Base-by-base conservation (phyloP, 1,140 invertebrate species). In the Acromyrmex echinatior region DNA sequence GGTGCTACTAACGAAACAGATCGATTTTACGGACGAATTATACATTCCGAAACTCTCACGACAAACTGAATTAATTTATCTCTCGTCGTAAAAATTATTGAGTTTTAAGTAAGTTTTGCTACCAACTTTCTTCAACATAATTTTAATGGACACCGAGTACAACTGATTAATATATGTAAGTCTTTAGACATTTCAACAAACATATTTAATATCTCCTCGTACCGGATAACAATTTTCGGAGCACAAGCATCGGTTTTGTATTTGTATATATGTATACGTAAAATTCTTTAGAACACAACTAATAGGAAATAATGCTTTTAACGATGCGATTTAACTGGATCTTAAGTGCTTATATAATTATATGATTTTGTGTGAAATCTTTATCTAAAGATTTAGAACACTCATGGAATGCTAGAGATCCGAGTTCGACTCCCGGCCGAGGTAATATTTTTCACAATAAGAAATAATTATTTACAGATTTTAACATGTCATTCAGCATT, bases 111-210 rank as follows among this genome's bases (percentile, higher is more conserved):
- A 60, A 82, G 45, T 76, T 25, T 62, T 39, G 14, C 35, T 56
- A 16, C 53, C 6, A 62, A 84, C 35, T 84, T 65, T 49, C 70
- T 60, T 60, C 66, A 45, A 73, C 39, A 56, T 74, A 45, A 49
- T 51, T 84, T 63, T 74, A 62, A 74, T 31, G 16, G 39, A 62
- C 35, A 60, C 53, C 6, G 2, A 58, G 18, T 60, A 31, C 18
- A 84, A 84, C 56, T 74, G 58, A 76, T 25, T 25, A 51, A 51
- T 35, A 35, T 35, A 35, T 51, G 49, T 51, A 71, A 58, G 53
- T 14, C 73, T 49, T 82, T 25, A 60, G 25, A 35, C 53, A 74
- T 39, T 49, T 16, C n/a, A 21, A 60, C 62, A 3, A 18, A 62
- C 14, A 60, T 31, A 74, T 31, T 82, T 74, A 60, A 16, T 28